Conservation (phyloP, 2,113 vertebrate genomes). For the Amazona vittata region DNA sequence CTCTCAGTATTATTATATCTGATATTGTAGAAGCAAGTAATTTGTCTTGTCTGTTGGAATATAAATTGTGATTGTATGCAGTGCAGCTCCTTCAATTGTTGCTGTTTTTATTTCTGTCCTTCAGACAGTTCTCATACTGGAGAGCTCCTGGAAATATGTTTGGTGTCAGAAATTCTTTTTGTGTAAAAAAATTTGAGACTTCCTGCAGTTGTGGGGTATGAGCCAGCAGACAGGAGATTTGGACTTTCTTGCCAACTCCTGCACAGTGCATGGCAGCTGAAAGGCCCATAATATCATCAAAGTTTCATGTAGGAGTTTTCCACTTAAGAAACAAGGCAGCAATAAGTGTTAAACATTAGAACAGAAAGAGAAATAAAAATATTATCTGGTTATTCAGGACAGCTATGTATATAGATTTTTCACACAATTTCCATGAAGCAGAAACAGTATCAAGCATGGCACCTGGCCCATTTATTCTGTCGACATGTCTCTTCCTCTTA, state of each 20-base stretch:
- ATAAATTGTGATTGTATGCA: neutral
- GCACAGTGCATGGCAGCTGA: slow-evolving; percentile 33
- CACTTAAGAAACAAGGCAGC: neutral
- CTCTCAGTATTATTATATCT: neutral
- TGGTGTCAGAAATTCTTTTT: slow-evolving; percentile 56
- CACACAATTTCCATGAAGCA: neutral
- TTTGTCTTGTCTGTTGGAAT: neutral
- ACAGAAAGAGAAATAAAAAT: neutral
- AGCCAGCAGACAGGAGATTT: slow-evolving; percentile 49
- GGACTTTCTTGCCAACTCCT: neutral
- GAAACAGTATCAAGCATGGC: neutral
- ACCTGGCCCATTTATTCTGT: neutral
- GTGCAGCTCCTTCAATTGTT: neutral
- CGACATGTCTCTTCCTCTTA: neutral
- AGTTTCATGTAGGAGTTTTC: neutral
- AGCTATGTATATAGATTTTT: neutral
- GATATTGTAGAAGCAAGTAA: neutral
- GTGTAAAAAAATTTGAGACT: slow-evolving; percentile 56
- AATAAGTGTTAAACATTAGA: neutral
- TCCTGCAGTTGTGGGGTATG: slow-evolving; percentile 31
- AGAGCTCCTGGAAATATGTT: slow-evolving; percentile 73
- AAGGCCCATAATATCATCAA: neutral
- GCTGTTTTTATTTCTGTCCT: slow-evolving; percentile 38
- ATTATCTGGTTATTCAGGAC: neutral
- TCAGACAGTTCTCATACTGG: slow-evolving; percentile 44